phyloP scores from a whole-genome alignment of 2,888 invertebrate species.

The Autographa gamma region DNA sequence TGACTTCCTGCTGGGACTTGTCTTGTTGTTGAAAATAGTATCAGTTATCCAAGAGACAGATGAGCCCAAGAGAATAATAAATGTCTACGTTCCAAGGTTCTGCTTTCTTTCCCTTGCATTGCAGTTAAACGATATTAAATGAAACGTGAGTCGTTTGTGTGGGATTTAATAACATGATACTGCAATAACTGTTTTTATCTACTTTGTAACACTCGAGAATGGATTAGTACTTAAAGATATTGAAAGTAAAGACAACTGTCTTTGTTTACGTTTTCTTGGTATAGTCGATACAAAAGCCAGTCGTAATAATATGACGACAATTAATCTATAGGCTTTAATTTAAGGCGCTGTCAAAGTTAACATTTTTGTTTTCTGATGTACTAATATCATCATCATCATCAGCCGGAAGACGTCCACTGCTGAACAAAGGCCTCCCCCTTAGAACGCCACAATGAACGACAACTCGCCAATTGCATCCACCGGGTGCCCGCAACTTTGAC shows the following conservation, averaged over 20 bases:
- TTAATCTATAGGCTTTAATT: background rate
- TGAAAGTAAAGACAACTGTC: conserved; percentile 1
- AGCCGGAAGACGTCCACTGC: too few relatives aligned
- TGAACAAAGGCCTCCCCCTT: too few relatives aligned
- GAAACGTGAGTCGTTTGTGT: background rate
- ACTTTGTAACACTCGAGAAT: background rate
- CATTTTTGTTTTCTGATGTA: too few relatives aligned
- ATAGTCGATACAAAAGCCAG: background rate
- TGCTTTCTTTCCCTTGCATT: conserved; percentile 3
- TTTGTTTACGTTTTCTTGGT: background rate
- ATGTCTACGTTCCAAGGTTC: background rate
- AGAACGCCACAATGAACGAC: too few relatives aligned
- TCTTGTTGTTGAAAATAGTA: background rate
- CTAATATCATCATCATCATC: too few relatives aligned
- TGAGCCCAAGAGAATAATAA: background rate
- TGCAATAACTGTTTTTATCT: background rate
- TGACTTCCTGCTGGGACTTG: background rate
- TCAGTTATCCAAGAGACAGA: background rate
- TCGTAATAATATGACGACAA: background rate
- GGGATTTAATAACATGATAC: background rate
- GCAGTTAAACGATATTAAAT: conserved; percentile 8
- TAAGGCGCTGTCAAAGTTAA: too few relatives aligned
- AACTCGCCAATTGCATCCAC: too few relatives aligned
- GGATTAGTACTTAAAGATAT: background rate
- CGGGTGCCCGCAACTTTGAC: too few relatives aligned